Percentiles rank a stretch among this genome's conserved stretches.
Conservation (phyloP, 2,888 invertebrate genomes). For the Eledone cirrhosa region DNA sequence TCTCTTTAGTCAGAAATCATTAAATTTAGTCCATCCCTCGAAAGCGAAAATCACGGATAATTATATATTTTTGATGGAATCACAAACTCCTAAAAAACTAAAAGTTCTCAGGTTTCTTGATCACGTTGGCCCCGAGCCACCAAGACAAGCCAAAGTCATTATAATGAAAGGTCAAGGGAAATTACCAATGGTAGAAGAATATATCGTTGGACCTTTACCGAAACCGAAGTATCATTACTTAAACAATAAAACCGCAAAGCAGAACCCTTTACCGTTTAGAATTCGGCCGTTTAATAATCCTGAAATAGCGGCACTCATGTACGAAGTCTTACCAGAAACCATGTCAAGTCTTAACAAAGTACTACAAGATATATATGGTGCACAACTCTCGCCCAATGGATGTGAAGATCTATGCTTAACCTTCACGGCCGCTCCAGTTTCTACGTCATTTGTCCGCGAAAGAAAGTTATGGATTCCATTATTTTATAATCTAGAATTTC, state of each 20-base stretch:
- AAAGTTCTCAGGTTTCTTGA: conserved; percentile 46
- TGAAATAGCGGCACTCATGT: conserved; percentile 51
- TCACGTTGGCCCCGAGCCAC: conserved; percentile 42
- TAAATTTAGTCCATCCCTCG: conserved; percentile 42
- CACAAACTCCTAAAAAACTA: conserved; percentile 47
- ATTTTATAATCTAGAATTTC: conserved; percentile 53
- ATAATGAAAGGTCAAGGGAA: conserved; percentile 50
- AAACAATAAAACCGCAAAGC: conserved; percentile 40
- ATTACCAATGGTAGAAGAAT: conserved; percentile 55
- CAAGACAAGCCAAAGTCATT: conserved; percentile 48
- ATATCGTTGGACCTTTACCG: conserved; percentile 52
- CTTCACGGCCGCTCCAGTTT: conserved; percentile 54
- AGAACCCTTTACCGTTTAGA: conserved; percentile 51
- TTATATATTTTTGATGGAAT: conserved; percentile 55
- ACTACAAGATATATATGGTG: conserved; percentile 54
- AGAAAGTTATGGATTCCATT: conserved; percentile 60
- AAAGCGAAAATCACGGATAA: conserved; percentile 44
- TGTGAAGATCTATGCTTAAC: conserved; percentile 51
- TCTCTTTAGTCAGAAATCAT: conserved; percentile 39
- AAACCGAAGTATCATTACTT: conserved; percentile 41
- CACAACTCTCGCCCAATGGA: conserved; percentile 38
- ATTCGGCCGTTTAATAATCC: conserved; percentile 53
- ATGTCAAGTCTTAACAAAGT: conserved; percentile 42
- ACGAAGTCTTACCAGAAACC: conserved; percentile 42
- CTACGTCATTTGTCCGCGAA: conserved; percentile 48